A percentile compares a stretch with the other conserved stretches of the same genome.
Evolutionary conservation across 2,888 invertebrate species (phyloP).

Genomic region (Syritta pipiens): DNA sequence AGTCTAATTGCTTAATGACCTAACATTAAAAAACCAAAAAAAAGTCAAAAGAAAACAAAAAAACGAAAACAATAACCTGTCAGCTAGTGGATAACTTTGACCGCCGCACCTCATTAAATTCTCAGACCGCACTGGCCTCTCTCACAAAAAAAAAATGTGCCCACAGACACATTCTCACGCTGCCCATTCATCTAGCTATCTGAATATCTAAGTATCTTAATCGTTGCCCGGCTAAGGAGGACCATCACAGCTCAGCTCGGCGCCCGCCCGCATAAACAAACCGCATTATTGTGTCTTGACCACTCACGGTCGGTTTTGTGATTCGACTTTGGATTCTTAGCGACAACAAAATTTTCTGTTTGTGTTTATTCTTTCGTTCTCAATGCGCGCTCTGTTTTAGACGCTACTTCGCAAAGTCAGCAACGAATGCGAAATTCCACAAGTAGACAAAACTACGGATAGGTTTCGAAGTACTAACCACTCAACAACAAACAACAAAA

Average conservation of each 20-base stretch:
- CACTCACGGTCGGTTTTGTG: neutral
- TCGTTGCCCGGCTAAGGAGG: slow-evolving; percentile 18
- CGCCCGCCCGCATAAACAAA: slow-evolving; percentile 37
- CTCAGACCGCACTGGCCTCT: slow-evolving; percentile 28
- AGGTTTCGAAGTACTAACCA: too few relatives aligned
- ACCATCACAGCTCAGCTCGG: slow-evolving; percentile 4
- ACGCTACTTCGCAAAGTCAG: slow-evolving; percentile 25
- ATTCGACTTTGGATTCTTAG: neutral
- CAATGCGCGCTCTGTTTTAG: slow-evolving; percentile 10
- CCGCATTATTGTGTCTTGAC: slow-evolving; percentile 14
- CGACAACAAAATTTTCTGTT: slow-evolving; percentile 23
- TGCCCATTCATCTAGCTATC: neutral
- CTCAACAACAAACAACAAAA: slow-evolving; percentile 18
- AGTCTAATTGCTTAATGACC: slow-evolving; percentile 50
- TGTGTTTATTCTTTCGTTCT: neutral
- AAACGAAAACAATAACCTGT: slow-evolving; percentile 2
- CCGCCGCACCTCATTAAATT: slow-evolving; percentile 59
- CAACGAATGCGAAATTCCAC: slow-evolving; percentile 55
- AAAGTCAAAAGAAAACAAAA: slow-evolving; percentile 5
- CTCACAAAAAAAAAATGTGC: slow-evolving; percentile 19
- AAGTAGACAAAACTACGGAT: slow-evolving; percentile 31
- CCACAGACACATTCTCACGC: neutral
- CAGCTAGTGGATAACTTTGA: slow-evolving; percentile 50
- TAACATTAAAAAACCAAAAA: slow-evolving; percentile 1
- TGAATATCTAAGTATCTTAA: slow-evolving; percentile 24